These are phyloP conservation scores for Artemisiospiza belli DNA, from an alignment of 2,113 vertebrate genomes.

Conservation along the genomic window DNA sequence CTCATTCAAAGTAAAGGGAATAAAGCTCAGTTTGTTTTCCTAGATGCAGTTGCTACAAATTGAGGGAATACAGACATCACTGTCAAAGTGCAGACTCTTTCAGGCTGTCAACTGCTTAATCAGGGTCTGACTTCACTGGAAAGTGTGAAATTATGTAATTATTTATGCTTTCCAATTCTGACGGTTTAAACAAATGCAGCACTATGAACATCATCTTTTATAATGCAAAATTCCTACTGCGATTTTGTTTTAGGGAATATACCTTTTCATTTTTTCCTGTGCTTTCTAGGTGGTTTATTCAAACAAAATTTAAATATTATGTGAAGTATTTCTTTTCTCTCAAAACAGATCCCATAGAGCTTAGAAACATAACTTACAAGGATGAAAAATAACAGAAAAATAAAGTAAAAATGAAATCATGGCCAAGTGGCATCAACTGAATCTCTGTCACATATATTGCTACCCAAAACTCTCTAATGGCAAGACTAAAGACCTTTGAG, in stretches of 20 bases:
- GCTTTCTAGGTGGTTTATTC: slow-evolving; percentile 3
- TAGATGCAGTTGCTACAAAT: not conserved
- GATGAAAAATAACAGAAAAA: not conserved
- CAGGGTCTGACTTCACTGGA: slow-evolving; percentile 36
- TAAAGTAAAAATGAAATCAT: not conserved
- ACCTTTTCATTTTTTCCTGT: not conserved
- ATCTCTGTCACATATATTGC: not conserved
- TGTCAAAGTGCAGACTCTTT: not conserved
- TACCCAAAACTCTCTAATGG: not conserved
- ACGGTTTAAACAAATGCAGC: slow-evolving; percentile 36
- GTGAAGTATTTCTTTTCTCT: not conserved
- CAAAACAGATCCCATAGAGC: not conserved
- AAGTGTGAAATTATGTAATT: slow-evolving; percentile 58
- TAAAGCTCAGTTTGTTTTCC: slow-evolving; percentile 8
- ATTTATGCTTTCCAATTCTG: slow-evolving; percentile 34
- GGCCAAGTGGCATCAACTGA: not conserved
- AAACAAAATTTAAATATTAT: not conserved
- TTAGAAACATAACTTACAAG: not conserved
- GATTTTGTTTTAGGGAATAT: not conserved
- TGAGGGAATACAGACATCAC: slow-evolving; percentile 43
- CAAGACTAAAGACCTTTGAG: not conserved
- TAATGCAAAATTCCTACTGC: slow-evolving; percentile 18
- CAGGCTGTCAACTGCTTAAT: slow-evolving; percentile 48
- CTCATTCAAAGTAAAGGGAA: slow-evolving; percentile 19
- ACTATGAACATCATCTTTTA: slow-evolving; percentile 10